Evolutionary conservation across 2,888 invertebrate genomes (phyloP), one percentile per base, ranked within the genome.

Genomic region (Drosophila melanocephala): DNA sequence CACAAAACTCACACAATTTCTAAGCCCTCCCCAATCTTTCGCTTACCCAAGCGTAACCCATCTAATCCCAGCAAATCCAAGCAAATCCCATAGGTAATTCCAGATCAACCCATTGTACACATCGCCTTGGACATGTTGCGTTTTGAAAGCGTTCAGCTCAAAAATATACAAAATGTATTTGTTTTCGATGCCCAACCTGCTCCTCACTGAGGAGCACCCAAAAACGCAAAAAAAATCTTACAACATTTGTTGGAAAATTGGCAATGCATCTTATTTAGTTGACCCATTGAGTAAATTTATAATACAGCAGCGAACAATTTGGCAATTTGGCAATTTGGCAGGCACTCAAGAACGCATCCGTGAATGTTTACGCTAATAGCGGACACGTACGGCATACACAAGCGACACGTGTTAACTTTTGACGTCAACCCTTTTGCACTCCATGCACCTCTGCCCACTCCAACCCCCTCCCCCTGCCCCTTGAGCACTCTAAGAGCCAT

Each of bases 351-450:
- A 87, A 78, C 65, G 76, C 85, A 81, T 83, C 72, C 70, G 67
- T 51, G 60, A 87, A 81, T 87, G 79, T 79, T 90, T 85, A 83
- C 78, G 74, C 72, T 87, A 88, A 87, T 87, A 70, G 80, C 80
- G 19, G 55, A 72, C 87, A 89, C 82, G 80, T 89, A 72, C 58
- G 22, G 0, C 6, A 5, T 32, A 42, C 28, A 55, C 26, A 55
- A 55, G 6, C 70, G 62, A 73, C 76, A 89, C 88, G 88, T 87
- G 85, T 72, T 71, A 72, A 52, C 78, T 57, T 69, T 69, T 76
- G 60, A 32, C 35, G 57, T 60, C n/a, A 42, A 55, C 44, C 70
- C 61, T n/a, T 62, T 22, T 14, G 53, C 30, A 26, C 26, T 47
- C 5, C 12, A 10, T 3, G 6, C 50, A 22, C 33, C 10, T 12